These are phyloP conservation scores for Chelon labrosus DNA, from an alignment of 2,797 vertebrate genomes.

Conservation along the genomic window DNA sequence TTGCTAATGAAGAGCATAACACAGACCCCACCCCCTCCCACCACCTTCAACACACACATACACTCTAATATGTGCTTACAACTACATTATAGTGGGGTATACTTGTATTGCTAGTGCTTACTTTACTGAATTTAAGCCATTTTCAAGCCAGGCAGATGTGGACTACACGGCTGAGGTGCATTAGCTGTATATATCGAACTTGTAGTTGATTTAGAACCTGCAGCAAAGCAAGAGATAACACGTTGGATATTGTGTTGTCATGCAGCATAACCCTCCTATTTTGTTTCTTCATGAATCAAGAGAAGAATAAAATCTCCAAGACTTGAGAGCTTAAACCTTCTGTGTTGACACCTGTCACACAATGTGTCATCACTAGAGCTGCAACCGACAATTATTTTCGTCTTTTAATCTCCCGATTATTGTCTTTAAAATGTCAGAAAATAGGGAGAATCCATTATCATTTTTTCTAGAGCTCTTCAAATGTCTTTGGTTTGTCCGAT, in stretches of 20 bases:
- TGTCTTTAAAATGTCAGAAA: no score
- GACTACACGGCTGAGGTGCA: slow-evolving; percentile 1
- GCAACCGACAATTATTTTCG: not conserved
- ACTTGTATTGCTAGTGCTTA: not conserved
- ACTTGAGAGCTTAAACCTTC: slow-evolving; percentile 2
- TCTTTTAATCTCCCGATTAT: not conserved
- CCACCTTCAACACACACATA: slow-evolving; percentile 1
- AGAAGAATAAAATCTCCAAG: slow-evolving; percentile 1
- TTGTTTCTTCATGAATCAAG: slow-evolving; percentile 18
- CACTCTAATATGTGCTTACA: slow-evolving; percentile 7
- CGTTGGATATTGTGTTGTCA: no score
- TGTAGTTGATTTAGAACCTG: not conserved
- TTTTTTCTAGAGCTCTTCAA: not conserved
- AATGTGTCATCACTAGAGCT: not conserved
- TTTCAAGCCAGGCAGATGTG: not conserved
- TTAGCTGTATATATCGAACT: not conserved
- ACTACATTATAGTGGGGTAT: not conserved
- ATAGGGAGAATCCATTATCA: no score
- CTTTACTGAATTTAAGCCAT: not conserved
- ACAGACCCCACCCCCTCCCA: not conserved
- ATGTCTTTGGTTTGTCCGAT: not conserved
- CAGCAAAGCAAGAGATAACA: no score
- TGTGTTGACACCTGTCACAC: not conserved
- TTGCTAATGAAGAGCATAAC: slow-evolving; percentile 44
- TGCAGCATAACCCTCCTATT: not conserved